Evolutionary conservation across 2,888 invertebrate species (phyloP), one percentile per base, ranked within the genome.

Genomic region (Galerucella pusilla): DNA sequence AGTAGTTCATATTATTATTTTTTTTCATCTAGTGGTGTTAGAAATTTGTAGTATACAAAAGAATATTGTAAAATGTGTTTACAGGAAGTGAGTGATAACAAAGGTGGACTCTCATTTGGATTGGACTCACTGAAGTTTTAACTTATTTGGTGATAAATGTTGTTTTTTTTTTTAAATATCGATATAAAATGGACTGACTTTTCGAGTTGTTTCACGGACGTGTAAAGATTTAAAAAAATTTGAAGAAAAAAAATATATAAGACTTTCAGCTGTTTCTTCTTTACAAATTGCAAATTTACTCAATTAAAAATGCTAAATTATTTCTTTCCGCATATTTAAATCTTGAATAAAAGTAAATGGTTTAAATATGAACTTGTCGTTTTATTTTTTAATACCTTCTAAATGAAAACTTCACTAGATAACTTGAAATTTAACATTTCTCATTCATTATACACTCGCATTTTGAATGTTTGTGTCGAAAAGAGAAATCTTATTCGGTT

Each of bases 281-380:
- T 78, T 76, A 76, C 77, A 79, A 42, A 77, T 77, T 75, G 77
- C 78, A 79, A 73, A 75, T 79, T 78, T 75, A 80, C 74, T 79
- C 75, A 73, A 73, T 77, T 78, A 78, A 75, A 77, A 71, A 16
- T 16, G 35, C 71, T 75, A 73, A 74, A 70, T 75, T 78, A 71
- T 78, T 77, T 79, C 77, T 78, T 75, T 77, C 77, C 74, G 79
- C 80, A 78, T 81, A 80, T 80, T 80, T 72, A 83, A 83, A 83
- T 78, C 83, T 80, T 83, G 83, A 83, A 83, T 65, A 80, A 81
- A 83, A 84, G 83, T 85, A 85, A 84, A 85, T 85, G 85, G 84
- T 85, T 85, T 85, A 84, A 83, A 83, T 85, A 84, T 77, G 77
- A 73, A 57, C 61, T 68, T 72, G 71, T 71, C 28, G 73, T 75